These are phyloP conservation scores for Tupaia chinensis DNA, from an alignment of 2,113 vertebrate species.

Conservation along the genomic window DNA sequence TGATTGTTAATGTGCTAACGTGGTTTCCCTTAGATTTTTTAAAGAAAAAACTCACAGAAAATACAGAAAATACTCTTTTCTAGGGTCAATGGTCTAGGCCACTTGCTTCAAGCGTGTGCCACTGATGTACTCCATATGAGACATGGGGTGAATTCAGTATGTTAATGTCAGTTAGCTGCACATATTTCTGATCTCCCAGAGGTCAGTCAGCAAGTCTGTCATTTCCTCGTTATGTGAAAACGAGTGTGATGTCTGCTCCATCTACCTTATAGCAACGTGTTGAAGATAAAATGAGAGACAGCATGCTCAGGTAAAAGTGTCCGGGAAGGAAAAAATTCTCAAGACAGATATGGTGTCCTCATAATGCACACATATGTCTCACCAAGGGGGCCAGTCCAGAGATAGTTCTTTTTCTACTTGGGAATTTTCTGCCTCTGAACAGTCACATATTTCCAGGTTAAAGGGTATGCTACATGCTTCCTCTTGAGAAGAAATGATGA, in stretches of 20 bases:
- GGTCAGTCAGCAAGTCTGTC: background rate
- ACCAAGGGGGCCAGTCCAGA: background rate
- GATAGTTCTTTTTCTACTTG: slow-evolving; percentile 6
- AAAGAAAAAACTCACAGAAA: background rate
- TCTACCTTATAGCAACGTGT: background rate
- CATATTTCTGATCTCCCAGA: slow-evolving; percentile 40
- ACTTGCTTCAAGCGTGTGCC: background rate
- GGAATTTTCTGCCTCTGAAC: slow-evolving; percentile 37
- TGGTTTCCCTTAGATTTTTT: background rate
- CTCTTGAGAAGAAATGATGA: slow-evolving; percentile 45
- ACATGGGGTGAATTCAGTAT: background rate
- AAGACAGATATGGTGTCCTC: background rate
- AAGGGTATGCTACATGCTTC: slow-evolving; percentile 24
- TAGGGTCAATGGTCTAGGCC: background rate
- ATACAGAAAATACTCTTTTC: background rate
- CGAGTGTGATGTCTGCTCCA: background rate
- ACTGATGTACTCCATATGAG: background rate
- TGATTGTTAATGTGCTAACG: slow-evolving; percentile 1
- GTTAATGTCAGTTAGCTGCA: background rate
- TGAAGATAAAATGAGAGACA: background rate
- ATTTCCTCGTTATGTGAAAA: slow-evolving; percentile 42
- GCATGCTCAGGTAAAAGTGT: background rate
- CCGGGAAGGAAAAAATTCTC: slow-evolving; percentile 1
- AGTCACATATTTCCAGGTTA: slow-evolving; percentile 67
- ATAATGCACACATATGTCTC: background rate